Percentiles rank a stretch among this genome's conserved stretches.
phyloP scores from a whole-genome alignment of 2,113 vertebrate species.

The Microtus montanus region DNA sequence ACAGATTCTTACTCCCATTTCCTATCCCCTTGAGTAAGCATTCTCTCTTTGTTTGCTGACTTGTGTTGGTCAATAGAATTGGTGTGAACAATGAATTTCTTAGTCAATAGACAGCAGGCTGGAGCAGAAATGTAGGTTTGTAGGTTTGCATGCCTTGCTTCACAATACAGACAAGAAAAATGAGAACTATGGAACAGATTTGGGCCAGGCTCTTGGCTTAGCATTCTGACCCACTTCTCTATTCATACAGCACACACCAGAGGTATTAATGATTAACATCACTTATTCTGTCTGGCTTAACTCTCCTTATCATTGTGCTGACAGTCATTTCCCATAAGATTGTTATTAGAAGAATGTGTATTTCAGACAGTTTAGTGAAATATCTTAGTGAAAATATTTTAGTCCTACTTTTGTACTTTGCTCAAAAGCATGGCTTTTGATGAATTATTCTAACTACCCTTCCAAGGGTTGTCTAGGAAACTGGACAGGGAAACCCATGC shows the following conservation, averaged over 20 bases:
- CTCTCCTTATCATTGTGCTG: background rate
- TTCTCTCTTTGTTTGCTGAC: background rate
- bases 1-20: background rate
- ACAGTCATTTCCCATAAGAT: background rate
- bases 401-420: background rate
- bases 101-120: background rate
- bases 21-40: background rate
- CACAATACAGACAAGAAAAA: background rate
- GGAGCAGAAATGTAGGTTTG: background rate
- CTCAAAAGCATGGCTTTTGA: background rate
- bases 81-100: background rate
- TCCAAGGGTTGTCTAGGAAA: background rate
- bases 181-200: background rate
- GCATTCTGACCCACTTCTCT: background rate
- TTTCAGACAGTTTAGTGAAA: background rate
- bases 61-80: background rate
- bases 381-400: background rate
- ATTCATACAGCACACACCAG: fast-evolving
- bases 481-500: background rate
- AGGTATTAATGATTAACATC: background rate
- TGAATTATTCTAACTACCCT: background rate
- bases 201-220: background rate
- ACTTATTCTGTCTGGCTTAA: background rate
- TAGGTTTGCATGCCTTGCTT: background rate
- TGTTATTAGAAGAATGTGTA: background rate